Evolutionary conservation across 1,140 invertebrate genomes (phyloP).

Genomic region (Macrosteles quadrilineatus): DNA sequence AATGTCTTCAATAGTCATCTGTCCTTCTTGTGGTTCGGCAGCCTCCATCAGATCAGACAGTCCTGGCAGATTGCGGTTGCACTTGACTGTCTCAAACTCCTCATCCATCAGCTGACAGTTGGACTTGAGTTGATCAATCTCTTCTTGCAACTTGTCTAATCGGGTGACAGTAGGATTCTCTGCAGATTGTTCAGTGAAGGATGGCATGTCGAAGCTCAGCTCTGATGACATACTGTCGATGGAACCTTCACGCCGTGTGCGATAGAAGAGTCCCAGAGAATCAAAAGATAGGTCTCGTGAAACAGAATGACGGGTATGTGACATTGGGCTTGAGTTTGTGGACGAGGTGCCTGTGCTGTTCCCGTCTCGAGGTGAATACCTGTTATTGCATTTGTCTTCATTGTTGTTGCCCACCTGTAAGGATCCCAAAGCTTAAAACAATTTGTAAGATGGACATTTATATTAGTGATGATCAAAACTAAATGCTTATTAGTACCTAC

Average conservation of each 20-base stretch:
- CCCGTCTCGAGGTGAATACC: neutral
- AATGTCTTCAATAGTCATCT: constrained; percentile 19
- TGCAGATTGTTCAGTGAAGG: constrained; percentile 32
- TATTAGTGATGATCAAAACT: too few species aligned
- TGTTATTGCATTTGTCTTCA: constrained; percentile 5
- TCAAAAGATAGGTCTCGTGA: constrained; percentile 31
- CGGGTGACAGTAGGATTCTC: constrained; percentile 27
- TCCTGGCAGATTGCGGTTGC: constrained; percentile 43
- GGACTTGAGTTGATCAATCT: constrained; percentile 44
- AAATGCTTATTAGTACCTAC: too few species aligned
- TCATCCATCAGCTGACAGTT: constrained; percentile 46
- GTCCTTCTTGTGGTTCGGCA: neutral
- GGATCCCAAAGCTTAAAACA: neutral
- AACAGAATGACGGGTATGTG: neutral
- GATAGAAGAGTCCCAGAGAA: constrained; percentile 24
- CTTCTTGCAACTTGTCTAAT: constrained; percentile 44
- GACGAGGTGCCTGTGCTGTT: neutral
- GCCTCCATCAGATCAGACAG: constrained; percentile 40
- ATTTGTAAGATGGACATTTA: too few species aligned
- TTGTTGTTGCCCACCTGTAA: neutral
- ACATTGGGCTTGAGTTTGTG: constrained; percentile 21
- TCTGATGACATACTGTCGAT: constrained; percentile 46
- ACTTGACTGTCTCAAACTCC: constrained; percentile 45
- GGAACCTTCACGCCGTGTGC: constrained; percentile 36
- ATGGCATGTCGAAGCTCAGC: constrained; percentile 42